Evolutionary conservation across 2,888 invertebrate genomes (phyloP).

Genomic region (Dryadula phaetusa): DNA sequence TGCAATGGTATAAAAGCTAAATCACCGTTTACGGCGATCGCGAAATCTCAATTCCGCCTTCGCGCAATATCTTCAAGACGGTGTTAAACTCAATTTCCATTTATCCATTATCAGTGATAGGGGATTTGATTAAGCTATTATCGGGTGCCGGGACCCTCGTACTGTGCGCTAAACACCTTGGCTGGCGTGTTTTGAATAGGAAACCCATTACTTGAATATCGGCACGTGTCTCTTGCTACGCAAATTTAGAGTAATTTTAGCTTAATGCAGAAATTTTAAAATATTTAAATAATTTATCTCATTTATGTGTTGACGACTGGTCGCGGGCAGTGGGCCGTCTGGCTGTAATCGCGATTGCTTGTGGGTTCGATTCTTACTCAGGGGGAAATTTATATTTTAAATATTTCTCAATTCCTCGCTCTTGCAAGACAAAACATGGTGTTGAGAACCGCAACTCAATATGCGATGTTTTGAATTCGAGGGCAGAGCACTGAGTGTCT

Average conservation of each 20-base stretch:
- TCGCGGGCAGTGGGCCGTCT: too few species aligned
- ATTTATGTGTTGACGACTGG: too few species aligned
- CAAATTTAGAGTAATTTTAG: neutral
- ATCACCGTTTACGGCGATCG: conserved; percentile 7
- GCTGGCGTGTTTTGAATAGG: conserved; percentile 52
- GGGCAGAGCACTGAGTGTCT: too few species aligned
- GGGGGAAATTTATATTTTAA: too few species aligned
- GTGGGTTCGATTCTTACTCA: too few species aligned
- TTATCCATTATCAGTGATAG: conserved; percentile 44
- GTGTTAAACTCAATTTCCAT: conserved; percentile 38
- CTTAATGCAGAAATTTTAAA: too few species aligned
- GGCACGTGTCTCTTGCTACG: conserved; percentile 27
- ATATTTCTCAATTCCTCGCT: too few species aligned
- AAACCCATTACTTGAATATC: conserved; percentile 45
- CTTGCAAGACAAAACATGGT: too few species aligned
- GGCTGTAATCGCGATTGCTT: too few species aligned
- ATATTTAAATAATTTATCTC: too few species aligned
- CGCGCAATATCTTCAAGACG: conserved; percentile 19
- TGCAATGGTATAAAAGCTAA: conserved; percentile 3
- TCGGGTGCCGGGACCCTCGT: conserved; percentile 41
- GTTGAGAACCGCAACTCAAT: too few species aligned
- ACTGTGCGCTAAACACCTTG: conserved; percentile 33
- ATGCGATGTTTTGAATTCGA: too few species aligned
- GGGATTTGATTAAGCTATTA: conserved; percentile 55
- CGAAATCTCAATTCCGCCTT: conserved; percentile 10